phyloP scores from a whole-genome alignment of 2,113 vertebrate species.

The Origma solitaria region DNA sequence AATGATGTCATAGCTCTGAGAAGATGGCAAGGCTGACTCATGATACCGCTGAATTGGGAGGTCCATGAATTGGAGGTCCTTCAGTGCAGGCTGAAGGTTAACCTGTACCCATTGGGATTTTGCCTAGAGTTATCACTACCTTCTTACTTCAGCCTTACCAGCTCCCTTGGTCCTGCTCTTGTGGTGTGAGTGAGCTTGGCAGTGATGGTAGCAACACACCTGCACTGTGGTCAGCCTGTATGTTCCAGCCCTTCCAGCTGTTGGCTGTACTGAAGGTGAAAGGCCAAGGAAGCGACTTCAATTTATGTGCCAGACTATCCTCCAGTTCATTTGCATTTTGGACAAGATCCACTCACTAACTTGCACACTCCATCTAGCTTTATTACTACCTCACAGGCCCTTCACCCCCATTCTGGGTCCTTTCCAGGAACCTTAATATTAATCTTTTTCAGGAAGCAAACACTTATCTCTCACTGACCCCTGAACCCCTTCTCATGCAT shows the following conservation, averaged over 20 bases:
- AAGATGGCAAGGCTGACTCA: background rate
- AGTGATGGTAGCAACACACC: background rate
- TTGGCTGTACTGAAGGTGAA: background rate
- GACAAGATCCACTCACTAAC: background rate
- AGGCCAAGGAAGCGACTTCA: background rate
- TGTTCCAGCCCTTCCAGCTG: background rate
- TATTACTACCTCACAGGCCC: background rate
- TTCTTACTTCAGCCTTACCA: background rate
- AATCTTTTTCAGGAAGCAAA: background rate
- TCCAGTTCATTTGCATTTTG: background rate
- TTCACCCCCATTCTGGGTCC: background rate
- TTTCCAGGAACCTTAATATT: background rate
- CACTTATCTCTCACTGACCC: fast-evolving
- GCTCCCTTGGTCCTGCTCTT: background rate
- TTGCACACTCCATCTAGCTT: background rate
- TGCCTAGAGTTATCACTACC: background rate
- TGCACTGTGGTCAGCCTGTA: fast-evolving
- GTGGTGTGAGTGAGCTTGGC: background rate
- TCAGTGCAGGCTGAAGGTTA: background rate
- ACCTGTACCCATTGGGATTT: background rate
- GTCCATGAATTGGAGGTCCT: background rate
- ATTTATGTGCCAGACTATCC: background rate
- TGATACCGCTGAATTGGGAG: background rate
- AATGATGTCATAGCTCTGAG: background rate
- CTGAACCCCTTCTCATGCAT: fast-evolving